These are phyloP conservation scores for Pycnomerus fuliginosus DNA, from an alignment of 2,888 invertebrate genomes.

Conservation along the genomic window DNA sequence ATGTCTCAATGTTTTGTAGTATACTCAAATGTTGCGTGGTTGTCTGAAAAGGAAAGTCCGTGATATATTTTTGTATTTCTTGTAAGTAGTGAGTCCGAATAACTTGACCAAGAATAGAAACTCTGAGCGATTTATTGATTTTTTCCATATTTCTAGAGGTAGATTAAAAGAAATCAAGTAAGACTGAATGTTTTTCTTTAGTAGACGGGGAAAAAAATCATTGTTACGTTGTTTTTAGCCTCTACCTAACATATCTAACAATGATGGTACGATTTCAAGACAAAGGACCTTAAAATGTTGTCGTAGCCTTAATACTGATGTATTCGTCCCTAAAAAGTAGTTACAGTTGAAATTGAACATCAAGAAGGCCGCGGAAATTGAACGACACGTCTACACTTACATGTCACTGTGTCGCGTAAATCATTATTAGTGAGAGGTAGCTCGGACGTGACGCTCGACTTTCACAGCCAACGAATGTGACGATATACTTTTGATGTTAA, in stretches of 20 bases:
- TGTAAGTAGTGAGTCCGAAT: conserved; percentile 47
- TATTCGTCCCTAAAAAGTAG: conserved; percentile 15
- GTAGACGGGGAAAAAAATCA: background rate
- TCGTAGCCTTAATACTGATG: conserved; percentile 3
- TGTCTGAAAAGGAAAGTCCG: conserved; percentile 39
- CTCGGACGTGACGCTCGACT: too few relatives aligned
- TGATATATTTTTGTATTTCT: conserved; percentile 51
- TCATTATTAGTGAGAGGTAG: too few relatives aligned
- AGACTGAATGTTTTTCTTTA: conserved; percentile 19
- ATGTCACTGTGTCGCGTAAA: too few relatives aligned
- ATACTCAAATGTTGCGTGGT: too few relatives aligned
- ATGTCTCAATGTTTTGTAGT: conserved; percentile 34
- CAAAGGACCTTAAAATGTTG: background rate
- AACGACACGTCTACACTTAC: too few relatives aligned
- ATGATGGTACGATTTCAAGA: conserved; percentile 1
- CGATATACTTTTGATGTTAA: too few relatives aligned
- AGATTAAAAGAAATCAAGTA: conserved; percentile 8
- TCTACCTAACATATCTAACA: conserved; percentile 17
- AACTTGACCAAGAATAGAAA: conserved; percentile 29
- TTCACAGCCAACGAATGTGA: too few relatives aligned
- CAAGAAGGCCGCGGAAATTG: too few relatives aligned
- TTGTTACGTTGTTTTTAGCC: background rate
- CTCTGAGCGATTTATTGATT: conserved; percentile 8
- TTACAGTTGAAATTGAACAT: too few relatives aligned
- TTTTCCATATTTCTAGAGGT: conserved; percentile 1